A percentile compares a stretch with the other conserved stretches of the same genome.
phyloP scores from a whole-genome alignment of 2,888 invertebrate genomes.

The Tetragonisca angustula region DNA sequence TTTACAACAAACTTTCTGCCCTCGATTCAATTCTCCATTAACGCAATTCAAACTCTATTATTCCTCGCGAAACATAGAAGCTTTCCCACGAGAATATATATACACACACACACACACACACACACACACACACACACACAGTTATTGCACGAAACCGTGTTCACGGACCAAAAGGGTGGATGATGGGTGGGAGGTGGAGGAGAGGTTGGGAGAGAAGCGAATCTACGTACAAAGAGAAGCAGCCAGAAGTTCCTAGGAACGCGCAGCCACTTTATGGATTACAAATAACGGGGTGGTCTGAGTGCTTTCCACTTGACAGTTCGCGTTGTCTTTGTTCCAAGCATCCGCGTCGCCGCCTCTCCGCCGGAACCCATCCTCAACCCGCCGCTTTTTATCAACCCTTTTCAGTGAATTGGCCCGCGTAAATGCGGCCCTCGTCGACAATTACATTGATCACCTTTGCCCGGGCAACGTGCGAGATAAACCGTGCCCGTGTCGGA shows the following conservation, averaged over 20 bases:
- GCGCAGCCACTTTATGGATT: constrained; percentile 35
- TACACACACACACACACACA: background rate
- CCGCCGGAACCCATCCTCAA: background rate
- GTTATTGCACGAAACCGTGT: background rate
- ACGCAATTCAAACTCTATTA: constrained; percentile 11
- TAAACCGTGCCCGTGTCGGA: constrained; percentile 18
- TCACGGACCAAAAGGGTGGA: background rate
- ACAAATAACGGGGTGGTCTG: constrained; percentile 31
- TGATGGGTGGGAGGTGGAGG: too few relatives aligned
- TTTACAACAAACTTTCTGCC: background rate
- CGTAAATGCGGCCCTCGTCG: constrained; percentile 15
- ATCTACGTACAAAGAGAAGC: background rate
- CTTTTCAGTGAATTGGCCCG: constrained; percentile 3
- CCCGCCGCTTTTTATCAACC: background rate
- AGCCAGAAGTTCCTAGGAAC: background rate
- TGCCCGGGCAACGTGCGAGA: constrained; percentile 17
- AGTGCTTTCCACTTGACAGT: constrained; percentile 35
- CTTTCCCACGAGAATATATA: constrained; percentile 9
- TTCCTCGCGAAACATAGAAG: background rate
- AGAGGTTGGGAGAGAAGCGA: background rate
- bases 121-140: background rate
- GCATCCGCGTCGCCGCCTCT: constrained; percentile 1
- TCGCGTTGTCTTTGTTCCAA: constrained; percentile 41
- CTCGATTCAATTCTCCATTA: background rate
- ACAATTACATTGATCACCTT: constrained; percentile 40